These are phyloP conservation scores for Chaunax sp. DNA, from an alignment of 2,797 vertebrate species.

Conservation along the genomic window DNA sequence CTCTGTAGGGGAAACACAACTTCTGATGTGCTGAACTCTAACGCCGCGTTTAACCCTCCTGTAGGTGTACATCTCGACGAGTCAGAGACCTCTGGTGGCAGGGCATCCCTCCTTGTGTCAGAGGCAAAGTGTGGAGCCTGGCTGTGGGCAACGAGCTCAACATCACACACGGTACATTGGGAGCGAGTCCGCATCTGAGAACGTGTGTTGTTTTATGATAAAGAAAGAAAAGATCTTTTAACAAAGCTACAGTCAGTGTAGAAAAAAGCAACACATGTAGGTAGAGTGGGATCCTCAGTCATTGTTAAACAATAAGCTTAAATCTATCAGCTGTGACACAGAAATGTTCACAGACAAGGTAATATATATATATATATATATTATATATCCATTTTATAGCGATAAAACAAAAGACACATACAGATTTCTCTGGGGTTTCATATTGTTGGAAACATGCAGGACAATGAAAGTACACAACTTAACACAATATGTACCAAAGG, in stretches of 20 bases:
- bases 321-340: too few relatives aligned
- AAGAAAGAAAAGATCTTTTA: not conserved
- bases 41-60: not conserved
- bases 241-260: too few relatives aligned
- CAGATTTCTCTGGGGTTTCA: too few relatives aligned
- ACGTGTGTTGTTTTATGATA: not conserved
- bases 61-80: conserved; percentile 90
- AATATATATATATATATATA: too few relatives aligned
- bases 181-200: too few relatives aligned
- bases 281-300: too few relatives aligned
- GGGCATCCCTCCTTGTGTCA: conserved; percentile 93
- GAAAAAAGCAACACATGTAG: too few relatives aligned
- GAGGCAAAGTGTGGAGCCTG: conserved; percentile 95
- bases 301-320: too few relatives aligned
- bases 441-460: not conserved
- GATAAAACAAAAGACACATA: too few relatives aligned
- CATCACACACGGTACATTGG: conserved; percentile 91
- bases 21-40: not conserved
- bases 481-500: not conserved
- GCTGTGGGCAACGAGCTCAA: conserved; percentile 96
- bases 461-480: not conserved
- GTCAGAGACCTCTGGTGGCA: conserved; percentile 97
- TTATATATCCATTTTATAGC: too few relatives aligned
- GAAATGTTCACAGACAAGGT: too few relatives aligned
- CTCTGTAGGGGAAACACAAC: not conserved